A percentile compares a stretch with the other conserved stretches of the same genome.
Evolutionary conservation across 1,140 invertebrate species (phyloP).

Genomic region (Battus philenor): DNA sequence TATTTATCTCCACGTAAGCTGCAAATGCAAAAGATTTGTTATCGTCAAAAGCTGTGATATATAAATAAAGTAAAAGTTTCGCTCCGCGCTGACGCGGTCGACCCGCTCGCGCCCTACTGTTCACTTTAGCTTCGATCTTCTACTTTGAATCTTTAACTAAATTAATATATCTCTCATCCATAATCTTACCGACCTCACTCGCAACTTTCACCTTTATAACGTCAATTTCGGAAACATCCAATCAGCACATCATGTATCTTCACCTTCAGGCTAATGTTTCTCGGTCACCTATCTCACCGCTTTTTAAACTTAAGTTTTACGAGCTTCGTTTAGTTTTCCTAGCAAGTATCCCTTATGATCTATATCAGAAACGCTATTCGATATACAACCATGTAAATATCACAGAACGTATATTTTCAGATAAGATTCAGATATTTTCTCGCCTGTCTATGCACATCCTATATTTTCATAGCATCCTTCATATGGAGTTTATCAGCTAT

Average conservation of each 20-base stretch:
- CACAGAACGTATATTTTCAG: conserved; percentile 64
- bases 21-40: conserved; percentile 75
- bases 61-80: conserved; percentile 65
- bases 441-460: conserved; percentile 50
- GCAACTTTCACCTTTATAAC: conserved; percentile 26
- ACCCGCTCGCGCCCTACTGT: conserved; percentile 39
- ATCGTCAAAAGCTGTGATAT: conserved; percentile 76
- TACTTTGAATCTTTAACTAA: conserved; percentile 35
- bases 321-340: no score
- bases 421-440: conserved; percentile 60
- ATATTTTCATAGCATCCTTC: conserved; percentile 67
- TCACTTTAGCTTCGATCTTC: conserved; percentile 35
- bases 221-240: conserved; percentile 28
- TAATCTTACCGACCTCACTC: conserved; percentile 29
- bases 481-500: no score
- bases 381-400: conserved; percentile 54
- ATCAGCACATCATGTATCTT: conserved; percentile 69
- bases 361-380: no score
- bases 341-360: no score
- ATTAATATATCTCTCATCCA: conserved; percentile 22
- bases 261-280: no score
- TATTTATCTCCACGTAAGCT: conserved; percentile 65
- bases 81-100: conserved; percentile 47
- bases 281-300: no score
- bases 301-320: no score